Conservation (phyloP, 1,140 invertebrate genomes). For the Drosophila simulans region DNA sequence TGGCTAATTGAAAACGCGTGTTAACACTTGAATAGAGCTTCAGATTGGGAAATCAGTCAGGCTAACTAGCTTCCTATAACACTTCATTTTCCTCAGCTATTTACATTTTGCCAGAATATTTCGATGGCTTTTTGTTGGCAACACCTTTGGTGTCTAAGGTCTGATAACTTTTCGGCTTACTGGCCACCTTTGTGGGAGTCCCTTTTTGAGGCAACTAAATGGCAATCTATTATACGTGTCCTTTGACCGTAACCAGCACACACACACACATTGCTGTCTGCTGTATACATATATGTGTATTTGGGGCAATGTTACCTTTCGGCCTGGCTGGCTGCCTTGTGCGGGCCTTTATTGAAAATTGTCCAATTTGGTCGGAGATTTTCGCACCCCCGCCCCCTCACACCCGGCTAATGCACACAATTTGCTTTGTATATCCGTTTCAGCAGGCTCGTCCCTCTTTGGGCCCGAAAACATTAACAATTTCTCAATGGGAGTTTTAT, state of each 20-base stretch:
- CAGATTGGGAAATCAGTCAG: background rate
- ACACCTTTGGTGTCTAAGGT: constrained; percentile 28
- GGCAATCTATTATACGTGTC: constrained; percentile 74
- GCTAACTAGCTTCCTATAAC: constrained; percentile 1
- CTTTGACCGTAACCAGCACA: constrained; percentile 70
- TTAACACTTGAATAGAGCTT: constrained; percentile 53
- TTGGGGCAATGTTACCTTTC: constrained; percentile 68
- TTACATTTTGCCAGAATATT: constrained; percentile 7
- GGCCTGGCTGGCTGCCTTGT: constrained; percentile 52
- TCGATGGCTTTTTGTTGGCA: constrained; percentile 1
- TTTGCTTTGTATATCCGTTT: constrained; percentile 61
- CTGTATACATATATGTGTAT: constrained; percentile 4
- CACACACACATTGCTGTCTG: background rate
- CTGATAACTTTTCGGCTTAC: constrained; percentile 58
- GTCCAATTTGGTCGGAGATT: constrained; percentile 44
- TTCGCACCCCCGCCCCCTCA: constrained; percentile 3
- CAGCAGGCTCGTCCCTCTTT: constrained; percentile 17
- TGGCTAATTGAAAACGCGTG: constrained; percentile 71
- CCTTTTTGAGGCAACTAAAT: constrained; percentile 59
- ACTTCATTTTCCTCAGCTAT: constrained; percentile 27
- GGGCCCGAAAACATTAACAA: constrained; percentile 63
- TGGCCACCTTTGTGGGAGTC: constrained; percentile 20
- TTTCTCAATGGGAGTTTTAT: constrained; percentile 57
- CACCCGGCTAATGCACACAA: constrained; percentile 64
- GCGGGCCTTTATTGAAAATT: constrained; percentile 63